Base-by-base conservation (phyloP, 1,140 invertebrate genomes). In the Conopomorpha cramerella region DNA sequence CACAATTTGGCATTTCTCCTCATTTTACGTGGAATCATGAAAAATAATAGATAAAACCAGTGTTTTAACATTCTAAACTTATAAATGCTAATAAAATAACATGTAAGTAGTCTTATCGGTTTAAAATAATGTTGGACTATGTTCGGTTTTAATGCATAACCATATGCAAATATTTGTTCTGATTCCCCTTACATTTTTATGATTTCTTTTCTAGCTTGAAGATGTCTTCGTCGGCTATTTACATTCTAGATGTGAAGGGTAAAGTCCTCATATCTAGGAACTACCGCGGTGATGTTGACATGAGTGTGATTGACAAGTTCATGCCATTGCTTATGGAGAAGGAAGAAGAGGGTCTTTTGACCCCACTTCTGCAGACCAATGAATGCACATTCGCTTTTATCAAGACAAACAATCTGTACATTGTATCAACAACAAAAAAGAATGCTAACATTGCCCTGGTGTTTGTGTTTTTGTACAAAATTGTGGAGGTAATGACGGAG, bases 291-390 rank as follows among this genome's bases (percentile, higher is more conserved):
- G 96, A 99, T 80, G 94, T 99, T 30, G 97, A 99, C 58, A 89
- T 95, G 80, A 88, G 90, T 13, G 89, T 95, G 0, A 99, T 99
- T 37, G 98, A 99, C 57, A 99, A 99, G 68, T 99, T 99, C 55
- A 98, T 99, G 93, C 92, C 96, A 0, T 77, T 98, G 12, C 79
- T 99, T n/a, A 95, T 98, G 93, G 96, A 99, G 49, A 92, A 93
- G 43, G 98, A 99, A 59, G 96, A 99, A 59, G 98, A 99, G 65
- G 94, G 95, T 12, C 87, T 91, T 57, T 77, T 96, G 11, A 95
- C 93, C 8, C 96, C 96, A 0, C 90, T 99, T 33, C 71, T 98
- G 27, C 92, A 96, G 74, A 94, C 92, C 8, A 81, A 84, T 6
- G 94, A 97, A 46, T 89, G 91, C 44, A 98, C 94, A 16, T 99